These are phyloP conservation scores for Panulirus ornatus DNA, from an alignment of 1,140 invertebrate genomes.

Conservation along the genomic window DNA sequence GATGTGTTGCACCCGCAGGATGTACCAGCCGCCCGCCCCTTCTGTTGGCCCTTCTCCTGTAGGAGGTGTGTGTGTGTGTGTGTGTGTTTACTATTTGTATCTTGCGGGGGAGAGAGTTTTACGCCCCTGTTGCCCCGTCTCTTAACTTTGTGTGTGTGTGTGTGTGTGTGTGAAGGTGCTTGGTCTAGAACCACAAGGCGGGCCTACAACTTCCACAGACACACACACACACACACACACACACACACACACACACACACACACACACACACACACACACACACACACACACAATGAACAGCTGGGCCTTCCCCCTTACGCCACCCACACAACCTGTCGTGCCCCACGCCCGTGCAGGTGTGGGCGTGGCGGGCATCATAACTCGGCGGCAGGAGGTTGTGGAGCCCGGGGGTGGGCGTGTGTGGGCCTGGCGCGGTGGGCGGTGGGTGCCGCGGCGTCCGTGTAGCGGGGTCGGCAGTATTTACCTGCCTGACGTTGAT, in stretches of 20 bases:
- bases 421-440: not conserved
- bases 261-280: too few relatives aligned
- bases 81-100: not conserved
- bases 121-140: not conserved
- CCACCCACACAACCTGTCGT: not conserved
- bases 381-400: not conserved
- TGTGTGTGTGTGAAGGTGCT: not conserved
- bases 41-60: too few relatives aligned
- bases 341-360: not conserved
- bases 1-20: too few relatives aligned
- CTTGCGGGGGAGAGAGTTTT: too few relatives aligned
- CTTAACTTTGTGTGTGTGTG: conserved; percentile 16
- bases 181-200: not conserved
- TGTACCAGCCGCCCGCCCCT: too few relatives aligned
- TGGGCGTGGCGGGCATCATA: not conserved
- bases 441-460: conserved; percentile 10
- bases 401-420: conserved; percentile 2
- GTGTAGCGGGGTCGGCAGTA: conserved; percentile 69
- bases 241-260: too few relatives aligned
- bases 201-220: conserved; percentile 36
- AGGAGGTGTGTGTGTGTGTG: conserved; percentile 45
- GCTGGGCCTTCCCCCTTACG: not conserved
- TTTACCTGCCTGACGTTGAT: conserved; percentile 74
- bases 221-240: too few relatives aligned
- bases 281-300: conserved; percentile 54